A percentile compares a stretch with the other conserved stretches of the same genome.
Conservation (phyloP, 1,140 invertebrate genomes). For the Scaptomyza hsui region DNA sequence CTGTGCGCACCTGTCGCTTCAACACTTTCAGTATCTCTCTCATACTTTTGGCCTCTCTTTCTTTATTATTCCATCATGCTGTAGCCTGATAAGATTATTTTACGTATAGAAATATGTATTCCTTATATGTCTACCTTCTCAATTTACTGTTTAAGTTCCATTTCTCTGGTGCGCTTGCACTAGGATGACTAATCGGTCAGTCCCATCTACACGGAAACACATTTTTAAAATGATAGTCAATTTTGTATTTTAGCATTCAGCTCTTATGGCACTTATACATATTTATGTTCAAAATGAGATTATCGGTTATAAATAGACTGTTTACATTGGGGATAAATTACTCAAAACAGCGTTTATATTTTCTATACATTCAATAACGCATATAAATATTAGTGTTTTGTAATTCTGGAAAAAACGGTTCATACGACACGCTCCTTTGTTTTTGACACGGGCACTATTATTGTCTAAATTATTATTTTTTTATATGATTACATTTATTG, state of each 20-base stretch:
- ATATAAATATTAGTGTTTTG: neutral
- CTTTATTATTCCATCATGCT: slow-evolving; percentile 59
- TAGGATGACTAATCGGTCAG: slow-evolving; percentile 44
- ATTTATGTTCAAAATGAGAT: slow-evolving; percentile 69
- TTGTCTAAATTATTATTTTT: slow-evolving; percentile 16
- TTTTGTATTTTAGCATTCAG: slow-evolving; percentile 60
- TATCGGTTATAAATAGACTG: slow-evolving; percentile 37
- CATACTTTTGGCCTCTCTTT: neutral
- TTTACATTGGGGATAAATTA: slow-evolving; percentile 24
- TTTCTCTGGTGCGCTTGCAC: slow-evolving; percentile 50
- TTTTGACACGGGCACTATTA: neutral
- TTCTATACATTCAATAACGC: neutral
- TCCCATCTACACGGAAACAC: slow-evolving; percentile 27
- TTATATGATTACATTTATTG: slow-evolving; percentile 47
- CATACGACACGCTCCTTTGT: neutral
- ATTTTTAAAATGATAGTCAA: slow-evolving; percentile 35
- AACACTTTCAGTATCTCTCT: neutral
- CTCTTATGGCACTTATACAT: slow-evolving; percentile 70
- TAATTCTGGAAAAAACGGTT: neutral
- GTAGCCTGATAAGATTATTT: slow-evolving; percentile 68
- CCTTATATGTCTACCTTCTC: slow-evolving; percentile 25
- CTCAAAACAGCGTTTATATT: slow-evolving; percentile 2
- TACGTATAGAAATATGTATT: slow-evolving; percentile 62
- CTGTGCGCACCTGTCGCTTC: slow-evolving; percentile 65
- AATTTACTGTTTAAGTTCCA: slow-evolving; percentile 18